Conservation (phyloP, 1,140 invertebrate species). For the Panagrolaimus sp. region DNA sequence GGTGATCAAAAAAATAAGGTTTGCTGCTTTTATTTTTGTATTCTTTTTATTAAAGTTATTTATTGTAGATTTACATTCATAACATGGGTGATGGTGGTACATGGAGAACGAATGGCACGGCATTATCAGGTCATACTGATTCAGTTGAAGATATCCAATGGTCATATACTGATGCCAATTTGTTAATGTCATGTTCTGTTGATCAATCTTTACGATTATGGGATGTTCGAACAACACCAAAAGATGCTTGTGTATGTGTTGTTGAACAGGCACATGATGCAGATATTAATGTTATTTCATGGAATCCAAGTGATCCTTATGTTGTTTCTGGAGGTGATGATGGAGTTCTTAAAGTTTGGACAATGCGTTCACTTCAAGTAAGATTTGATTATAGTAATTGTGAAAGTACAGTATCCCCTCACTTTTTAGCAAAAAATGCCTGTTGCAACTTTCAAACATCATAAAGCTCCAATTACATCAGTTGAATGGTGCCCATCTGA, state of each 20-base stretch:
- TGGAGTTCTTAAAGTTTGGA: conserved; percentile 87
- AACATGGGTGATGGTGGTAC: conserved; percentile 69
- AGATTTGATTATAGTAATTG: neutral
- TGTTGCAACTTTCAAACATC: conserved; percentile 86
- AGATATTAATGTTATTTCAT: conserved; percentile 95
- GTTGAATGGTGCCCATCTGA: conserved; percentile 94
- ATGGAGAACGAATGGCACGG: conserved; percentile 82
- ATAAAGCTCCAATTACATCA: conserved; percentile 82
- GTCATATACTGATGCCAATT: conserved; percentile 89
- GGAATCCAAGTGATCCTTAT: conserved; percentile 83
- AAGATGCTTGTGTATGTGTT: conserved; percentile 86
- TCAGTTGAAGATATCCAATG: conserved; percentile 96
- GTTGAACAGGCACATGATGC: conserved; percentile 76
- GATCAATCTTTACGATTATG: conserved; percentile 49
- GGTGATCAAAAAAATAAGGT: conserved; percentile 50
- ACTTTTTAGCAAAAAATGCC: conserved; percentile 64
- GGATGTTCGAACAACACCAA: conserved; percentile 69
- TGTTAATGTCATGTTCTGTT: conserved; percentile 58
- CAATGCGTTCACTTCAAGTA: conserved; percentile 78
- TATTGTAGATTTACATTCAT: conserved; percentile 82
- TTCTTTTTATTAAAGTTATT: conserved; percentile 15
- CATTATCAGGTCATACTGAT: conserved; percentile 76
- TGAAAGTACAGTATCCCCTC: conserved; percentile 18
- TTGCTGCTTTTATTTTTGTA: conserved; percentile 23
- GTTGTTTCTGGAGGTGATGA: conserved; percentile 91